A percentile compares a stretch with the other conserved stretches of the same genome.
phyloP scores from a whole-genome alignment of 2,113 vertebrate genomes.

The Sorex araneus region DNA sequence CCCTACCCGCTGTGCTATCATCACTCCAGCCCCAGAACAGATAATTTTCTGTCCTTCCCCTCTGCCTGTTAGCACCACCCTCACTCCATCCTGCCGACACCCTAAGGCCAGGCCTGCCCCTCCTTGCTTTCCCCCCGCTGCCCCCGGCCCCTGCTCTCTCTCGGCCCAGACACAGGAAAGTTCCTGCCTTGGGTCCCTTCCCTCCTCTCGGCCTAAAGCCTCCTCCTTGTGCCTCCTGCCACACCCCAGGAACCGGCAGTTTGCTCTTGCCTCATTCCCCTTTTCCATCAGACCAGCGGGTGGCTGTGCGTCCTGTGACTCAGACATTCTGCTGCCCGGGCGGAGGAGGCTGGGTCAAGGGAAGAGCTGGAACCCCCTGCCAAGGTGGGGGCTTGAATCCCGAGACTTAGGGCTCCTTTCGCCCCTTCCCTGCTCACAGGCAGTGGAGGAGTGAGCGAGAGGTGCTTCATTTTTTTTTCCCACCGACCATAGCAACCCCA shows the following conservation, averaged over 20 bases:
- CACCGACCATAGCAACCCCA: no score
- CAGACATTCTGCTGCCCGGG: neutral
- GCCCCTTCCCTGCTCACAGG: neutral
- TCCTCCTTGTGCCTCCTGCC: neutral
- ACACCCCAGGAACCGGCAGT: neutral
- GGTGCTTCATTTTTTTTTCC: neutral
- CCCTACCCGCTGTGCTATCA: no score
- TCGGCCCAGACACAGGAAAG: neutral
- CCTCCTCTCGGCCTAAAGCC: conserved; percentile 1
- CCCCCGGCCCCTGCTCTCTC: neutral
- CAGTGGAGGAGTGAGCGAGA: neutral
- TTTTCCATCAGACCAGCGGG: neutral
- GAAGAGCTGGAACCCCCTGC: neutral
- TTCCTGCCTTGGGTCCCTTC: neutral
- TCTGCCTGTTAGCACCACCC: neutral
- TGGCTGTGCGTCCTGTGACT: neutral
- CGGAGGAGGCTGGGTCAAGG: neutral
- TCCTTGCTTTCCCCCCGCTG: neutral
- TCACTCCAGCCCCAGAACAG: no score
- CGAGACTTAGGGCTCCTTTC: neutral
- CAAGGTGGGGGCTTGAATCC: no score
- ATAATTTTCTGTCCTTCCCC: neutral
- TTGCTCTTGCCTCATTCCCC: neutral
- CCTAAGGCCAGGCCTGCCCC: no score
- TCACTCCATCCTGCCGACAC: neutral